Evolutionary conservation across 2,113 vertebrate species (phyloP), one percentile per base, ranked within the genome.

Genomic region (Salvelinus sp.): DNA sequence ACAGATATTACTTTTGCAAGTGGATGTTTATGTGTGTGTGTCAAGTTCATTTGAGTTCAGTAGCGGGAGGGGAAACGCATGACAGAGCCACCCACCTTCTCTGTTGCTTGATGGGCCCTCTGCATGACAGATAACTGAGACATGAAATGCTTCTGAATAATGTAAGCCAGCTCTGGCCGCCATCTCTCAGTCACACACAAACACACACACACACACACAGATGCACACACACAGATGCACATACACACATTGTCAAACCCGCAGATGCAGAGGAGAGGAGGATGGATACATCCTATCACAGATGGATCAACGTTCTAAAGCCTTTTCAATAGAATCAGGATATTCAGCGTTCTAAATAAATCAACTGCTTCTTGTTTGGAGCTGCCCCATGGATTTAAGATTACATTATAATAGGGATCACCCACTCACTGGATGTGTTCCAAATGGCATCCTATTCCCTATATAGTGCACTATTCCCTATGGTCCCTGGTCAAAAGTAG

Each of bases 71-170:
- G 38, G 70, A 80, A 66, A 80, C 76, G 33, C 75, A 79, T 58
- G 54, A 86, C 75, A 81, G 84, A 14, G 82, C 89, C 91, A 84
- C 90, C 88, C 85, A 92, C 89, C 86, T 88, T 77, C 81, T 86
- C 78, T 84, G 80, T 78, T 70, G 33, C 70, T 82, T 87, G 89
- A 91, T 86, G 80, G 25, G 81, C 76, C 88, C 75, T 76, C 84
- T 81, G 86, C 79, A 60, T 90, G 90, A 91, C 89, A 90, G 87
- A 91, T 88, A 89, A 87, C 88, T 63, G 79, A 82, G 80, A 90
- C 89, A 83, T 82, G 86, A 89, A 90, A 85, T 82, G 73, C 82
- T 88, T 87, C 76, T 91, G 89, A 92, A 92, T 92, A 88, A 92
- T 90, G 86, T 84, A 87, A 77, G 65, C 68, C 23, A 12, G 82